Percentiles rank a stretch among this genome's conserved stretches.
These are phyloP conservation scores for Aurelia coerulea DNA, from an alignment of 30 jellyfish, hydroid and myxozoan species.

Conservation along the genomic window DNA sequence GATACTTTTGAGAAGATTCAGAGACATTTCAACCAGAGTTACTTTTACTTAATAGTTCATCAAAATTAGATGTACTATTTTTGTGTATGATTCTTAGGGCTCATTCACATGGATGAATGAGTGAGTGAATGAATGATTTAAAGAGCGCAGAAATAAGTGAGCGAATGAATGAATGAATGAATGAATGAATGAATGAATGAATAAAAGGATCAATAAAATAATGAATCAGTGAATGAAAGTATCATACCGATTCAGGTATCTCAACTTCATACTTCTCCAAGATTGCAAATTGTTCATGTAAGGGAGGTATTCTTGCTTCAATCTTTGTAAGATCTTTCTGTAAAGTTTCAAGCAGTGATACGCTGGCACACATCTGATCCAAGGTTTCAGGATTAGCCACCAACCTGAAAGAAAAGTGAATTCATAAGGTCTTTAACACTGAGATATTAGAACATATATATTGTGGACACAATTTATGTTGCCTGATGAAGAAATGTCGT, in stretches of 20 bases:
- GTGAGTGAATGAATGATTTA: no score
- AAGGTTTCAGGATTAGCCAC: conserved; percentile 87
- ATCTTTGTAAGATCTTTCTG: conserved; percentile 72
- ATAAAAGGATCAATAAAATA: background rate
- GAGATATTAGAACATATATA: background rate
- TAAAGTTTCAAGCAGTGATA: conserved; percentile 72
- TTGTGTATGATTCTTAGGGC: no score
- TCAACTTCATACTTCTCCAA: conserved; percentile 94
- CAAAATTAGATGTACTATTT: no score
- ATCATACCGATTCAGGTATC: conserved; percentile 85
- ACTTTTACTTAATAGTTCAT: no score
- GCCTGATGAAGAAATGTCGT: no score
- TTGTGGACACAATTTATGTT: background rate
- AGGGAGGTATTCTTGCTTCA: conserved; percentile 88
- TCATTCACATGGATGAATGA: no score
- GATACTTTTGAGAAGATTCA: no score
- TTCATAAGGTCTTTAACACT: background rate
- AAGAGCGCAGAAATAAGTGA: background rate
- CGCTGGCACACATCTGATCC: conserved; percentile 88
- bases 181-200: conserved; percentile 1
- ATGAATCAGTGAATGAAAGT: background rate
- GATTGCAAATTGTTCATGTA: conserved; percentile 94
- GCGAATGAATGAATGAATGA: background rate
- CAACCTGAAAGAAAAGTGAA: conserved; percentile 17
- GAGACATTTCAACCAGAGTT: no score